A percentile compares a stretch with the other conserved stretches of the same genome.
These are phyloP conservation scores for Dromaius novaehollandiae DNA, from an alignment of 2,113 vertebrate genomes.

Conservation along the genomic window DNA sequence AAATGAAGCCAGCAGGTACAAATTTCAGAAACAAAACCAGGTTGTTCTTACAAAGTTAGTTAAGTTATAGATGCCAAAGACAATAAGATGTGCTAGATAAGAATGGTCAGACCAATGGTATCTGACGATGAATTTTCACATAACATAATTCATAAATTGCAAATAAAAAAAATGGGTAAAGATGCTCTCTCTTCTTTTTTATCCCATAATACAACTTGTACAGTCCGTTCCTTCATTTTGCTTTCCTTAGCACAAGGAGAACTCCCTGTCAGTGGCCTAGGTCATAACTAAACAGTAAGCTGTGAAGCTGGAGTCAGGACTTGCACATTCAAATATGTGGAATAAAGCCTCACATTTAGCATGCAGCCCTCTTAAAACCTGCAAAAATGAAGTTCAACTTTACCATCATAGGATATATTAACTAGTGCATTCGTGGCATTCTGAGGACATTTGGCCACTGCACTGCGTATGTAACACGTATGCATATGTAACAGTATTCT, in stretches of 20 bases:
- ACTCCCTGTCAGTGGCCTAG: not conserved
- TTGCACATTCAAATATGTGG: fast-evolving
- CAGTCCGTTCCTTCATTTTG: not conserved
- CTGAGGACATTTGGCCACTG: not conserved
- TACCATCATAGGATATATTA: not conserved
- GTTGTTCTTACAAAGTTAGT: not conserved
- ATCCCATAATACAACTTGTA: not conserved
- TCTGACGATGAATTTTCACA: not conserved
- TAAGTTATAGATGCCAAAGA: not conserved
- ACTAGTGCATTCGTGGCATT: not conserved
- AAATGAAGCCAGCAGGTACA: not conserved
- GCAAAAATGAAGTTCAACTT: not conserved
- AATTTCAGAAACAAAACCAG: not conserved
- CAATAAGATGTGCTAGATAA: not conserved
- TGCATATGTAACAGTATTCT: not conserved
- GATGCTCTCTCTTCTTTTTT: not conserved
- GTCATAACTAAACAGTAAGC: not conserved
- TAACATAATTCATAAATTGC: not conserved
- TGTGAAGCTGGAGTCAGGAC: not conserved
- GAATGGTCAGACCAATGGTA: not conserved
- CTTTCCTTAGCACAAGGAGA: not conserved
- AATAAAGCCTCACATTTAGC: not conserved
- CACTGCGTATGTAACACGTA: not conserved
- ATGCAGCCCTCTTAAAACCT: not conserved
- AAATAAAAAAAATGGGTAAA: not conserved